These are phyloP conservation scores for Clamator glandarius DNA, from an alignment of 2,797 vertebrate species.

Conservation along the genomic window DNA sequence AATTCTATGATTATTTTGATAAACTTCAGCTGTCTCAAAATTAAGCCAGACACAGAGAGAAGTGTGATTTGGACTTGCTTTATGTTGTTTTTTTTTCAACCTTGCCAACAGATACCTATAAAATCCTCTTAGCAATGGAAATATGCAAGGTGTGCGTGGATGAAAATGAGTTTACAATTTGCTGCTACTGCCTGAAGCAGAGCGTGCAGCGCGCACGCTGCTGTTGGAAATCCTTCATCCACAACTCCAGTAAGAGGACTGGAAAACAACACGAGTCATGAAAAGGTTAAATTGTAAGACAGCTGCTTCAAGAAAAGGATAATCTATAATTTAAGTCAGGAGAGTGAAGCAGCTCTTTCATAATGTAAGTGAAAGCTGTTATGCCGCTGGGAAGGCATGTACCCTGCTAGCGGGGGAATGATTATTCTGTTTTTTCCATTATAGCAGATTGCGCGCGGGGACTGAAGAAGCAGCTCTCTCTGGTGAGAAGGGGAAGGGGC, in stretches of 20 bases:
- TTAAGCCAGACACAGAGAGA: neutral
- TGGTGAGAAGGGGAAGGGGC: neutral
- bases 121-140: neutral
- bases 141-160: neutral
- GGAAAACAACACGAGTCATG: rapidly evolving
- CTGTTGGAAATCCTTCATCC: neutral
- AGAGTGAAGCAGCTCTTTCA: constrained; percentile 39
- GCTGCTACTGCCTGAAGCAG: neutral
- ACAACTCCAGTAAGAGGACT: neutral
- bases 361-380: constrained; percentile 45
- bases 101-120: neutral
- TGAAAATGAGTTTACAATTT: neutral
- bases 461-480: neutral
- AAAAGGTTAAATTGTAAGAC: constrained; percentile 23
- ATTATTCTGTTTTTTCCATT: constrained; percentile 12
- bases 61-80: neutral
- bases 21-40: neutral
- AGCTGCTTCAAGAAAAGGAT: constrained; percentile 6
- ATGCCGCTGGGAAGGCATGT: neutral
- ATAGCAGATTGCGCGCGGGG: neutral
- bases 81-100: neutral
- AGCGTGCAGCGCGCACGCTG: rapidly evolving
- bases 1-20: neutral
- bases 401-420: neutral
- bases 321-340: constrained; percentile 59